Conservation (phyloP, 2,113 vertebrate genomes). For the Fregata magnificens region DNA sequence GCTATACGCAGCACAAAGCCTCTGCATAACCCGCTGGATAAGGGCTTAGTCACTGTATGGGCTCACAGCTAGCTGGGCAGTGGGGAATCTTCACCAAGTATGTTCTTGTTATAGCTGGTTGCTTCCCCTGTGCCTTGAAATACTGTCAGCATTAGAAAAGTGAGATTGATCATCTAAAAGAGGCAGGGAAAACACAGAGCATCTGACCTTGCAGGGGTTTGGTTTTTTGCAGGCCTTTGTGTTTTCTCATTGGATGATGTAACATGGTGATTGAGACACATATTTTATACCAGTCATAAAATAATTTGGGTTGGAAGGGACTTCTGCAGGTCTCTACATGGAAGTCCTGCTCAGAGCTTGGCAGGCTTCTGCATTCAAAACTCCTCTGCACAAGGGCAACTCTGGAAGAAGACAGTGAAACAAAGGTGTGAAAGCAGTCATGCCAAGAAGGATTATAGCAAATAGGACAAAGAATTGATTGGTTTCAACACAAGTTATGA, state of each 20-base stretch:
- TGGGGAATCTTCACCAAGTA: neutral
- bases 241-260: neutral
- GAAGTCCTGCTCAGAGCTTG: neutral
- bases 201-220: neutral
- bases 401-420: neutral
- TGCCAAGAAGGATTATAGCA: neutral
- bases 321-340: accelerated
- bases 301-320: neutral
- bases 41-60: neutral
- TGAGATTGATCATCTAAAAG: neutral
- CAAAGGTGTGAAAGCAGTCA: neutral
- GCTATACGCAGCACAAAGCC: neutral
- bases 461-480: neutral
- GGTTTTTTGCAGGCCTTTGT: too few relatives aligned
- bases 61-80: neutral
- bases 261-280: neutral
- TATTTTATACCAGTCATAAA: neutral
- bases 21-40: neutral
- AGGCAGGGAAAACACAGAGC: neutral
- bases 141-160: neutral
- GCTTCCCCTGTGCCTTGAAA: neutral
- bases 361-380: neutral
- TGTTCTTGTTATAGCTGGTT: neutral
- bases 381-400: accelerated
- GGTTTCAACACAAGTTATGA: neutral